Conservation (phyloP, 2,888 invertebrate genomes). For the Cyaniris semiargus region DNA sequence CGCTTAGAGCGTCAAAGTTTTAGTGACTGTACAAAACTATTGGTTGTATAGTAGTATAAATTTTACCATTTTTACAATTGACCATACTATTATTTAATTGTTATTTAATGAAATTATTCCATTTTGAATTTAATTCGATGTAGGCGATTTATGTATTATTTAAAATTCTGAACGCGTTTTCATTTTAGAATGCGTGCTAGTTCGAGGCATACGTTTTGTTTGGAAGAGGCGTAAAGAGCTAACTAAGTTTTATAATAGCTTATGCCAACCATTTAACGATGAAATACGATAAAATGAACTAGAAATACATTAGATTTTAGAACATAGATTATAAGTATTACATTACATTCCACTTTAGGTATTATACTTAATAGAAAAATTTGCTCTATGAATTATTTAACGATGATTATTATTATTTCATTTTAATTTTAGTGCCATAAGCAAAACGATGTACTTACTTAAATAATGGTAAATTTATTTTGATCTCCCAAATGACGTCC, state of each 20-base stretch:
- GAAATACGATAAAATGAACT: constrained; percentile 16
- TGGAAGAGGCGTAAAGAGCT: background rate
- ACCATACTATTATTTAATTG: constrained; percentile 16
- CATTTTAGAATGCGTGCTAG: background rate
- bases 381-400: constrained; percentile 29
- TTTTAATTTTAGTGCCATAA: constrained; percentile 68
- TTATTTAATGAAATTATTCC: constrained; percentile 27
- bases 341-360: constrained; percentile 48
- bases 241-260: constrained; percentile 13
- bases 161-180: background rate
- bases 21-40: background rate
- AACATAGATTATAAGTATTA: constrained; percentile 41
- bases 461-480: constrained; percentile 42
- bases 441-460: constrained; percentile 50
- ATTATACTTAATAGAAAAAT: constrained; percentile 30
- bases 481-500: constrained; percentile 58
- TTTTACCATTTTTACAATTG: constrained; percentile 7
- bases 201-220: background rate
- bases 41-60: constrained; percentile 1
- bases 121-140: constrained; percentile 27
- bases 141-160: constrained; percentile 16
- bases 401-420: constrained; percentile 38
- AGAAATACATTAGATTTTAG: constrained; percentile 24
- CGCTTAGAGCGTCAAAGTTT: background rate
- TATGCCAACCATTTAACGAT: constrained; percentile 15